Evolutionary conservation across 2,888 invertebrate genomes (phyloP), one percentile per base, ranked within the genome.

Genomic region (Clivina fossor): DNA sequence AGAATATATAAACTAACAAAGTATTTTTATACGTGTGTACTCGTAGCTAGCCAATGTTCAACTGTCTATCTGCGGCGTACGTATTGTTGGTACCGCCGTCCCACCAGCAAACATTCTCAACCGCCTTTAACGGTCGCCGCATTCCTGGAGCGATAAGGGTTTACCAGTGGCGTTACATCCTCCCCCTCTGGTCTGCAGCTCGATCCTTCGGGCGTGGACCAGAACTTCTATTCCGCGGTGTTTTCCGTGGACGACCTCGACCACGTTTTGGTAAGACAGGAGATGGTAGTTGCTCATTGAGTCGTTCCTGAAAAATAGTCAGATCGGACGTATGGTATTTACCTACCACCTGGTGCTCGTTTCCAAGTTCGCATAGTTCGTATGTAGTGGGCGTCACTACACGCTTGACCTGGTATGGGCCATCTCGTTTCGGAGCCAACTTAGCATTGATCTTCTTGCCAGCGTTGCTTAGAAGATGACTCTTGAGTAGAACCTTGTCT

Each of bases 381-480:
- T 38, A 38, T 1, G 16, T 38, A 16, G 11, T 18, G 18, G 15
- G 38, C n/a, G 38, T 18, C 4, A 38, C 20, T n/a, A 18, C n/a
- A 18, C 19, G 13, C n/a, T n/a, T 4, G 15, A 61, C 58, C 9
- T 56, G 11, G 26, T 65, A 65, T 0, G 63, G 65, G 7, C 65
- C 65, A 57, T 65, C 64, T 2, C 64, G 50, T 32, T 62, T 56
- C 4, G 64, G 63, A 4, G 59, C 60, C 40, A 64, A 61, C 28
- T 65, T 65, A 4, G 62, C 56, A 18, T 57, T 61, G 54, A 58
- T 40, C 3, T 16, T 33, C 11, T 56, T 51, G 1, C 48, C 4
- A 2, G 53, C 30, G 19, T 58, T 49, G 40, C 61, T 62, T 7
- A 61, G 48, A 4, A 51, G 24, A 30, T 60, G 61, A 0, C 51